Base-by-base conservation (phyloP, 2,888 invertebrate species). In the Drosophila planitibia region DNA sequence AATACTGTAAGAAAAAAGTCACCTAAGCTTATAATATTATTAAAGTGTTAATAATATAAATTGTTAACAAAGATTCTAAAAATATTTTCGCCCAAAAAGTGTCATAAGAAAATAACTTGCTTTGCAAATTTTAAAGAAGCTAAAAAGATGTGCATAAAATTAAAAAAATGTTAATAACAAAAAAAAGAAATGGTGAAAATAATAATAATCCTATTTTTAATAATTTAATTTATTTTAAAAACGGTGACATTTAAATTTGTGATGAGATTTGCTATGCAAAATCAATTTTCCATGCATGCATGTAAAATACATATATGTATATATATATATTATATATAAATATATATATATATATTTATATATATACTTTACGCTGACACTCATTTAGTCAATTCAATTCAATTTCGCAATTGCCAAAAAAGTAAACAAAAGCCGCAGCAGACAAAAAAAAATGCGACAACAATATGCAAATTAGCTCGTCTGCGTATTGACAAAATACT, bases 341-440 rank as follows among this genome's bases (percentile, higher is more conserved):
- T 22, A 33, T 25, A 16, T 25, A 19, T 35, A 32, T 5, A 47
- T 16, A 52, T 25, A 4, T 19, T 19, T 30, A 14, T 47, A 25
- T 39, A 47, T 41, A 32, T 62, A 37, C 61, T 25, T 28, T 64
- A 12, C 52, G 58, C 60, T 75, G 57, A 62, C 58, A 58, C 32
- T 41, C 37, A 72, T 39, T 58, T 41, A 47, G 28, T 49, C 60
- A 53, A n/a, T 57, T 49, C 25, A 25, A 72, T 81, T 57, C 69
- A 64, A 37, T 77, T 70, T 77, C 73, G 44, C 87, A 82, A 79
- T 85, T 79, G 74, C 59, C 72, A 70, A 85, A 83, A 79, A 75
- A 74, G 82, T 87, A 82, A 85, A 84, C 65, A 81, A 58, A 47
- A 47, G 57, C 51, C 33, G 41, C 52, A 58, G 63, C 54, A 81